Evolutionary conservation across 2,797 vertebrate genomes (phyloP), one percentile per base, ranked within the genome.

Genomic region (Danio tinwini): DNA sequence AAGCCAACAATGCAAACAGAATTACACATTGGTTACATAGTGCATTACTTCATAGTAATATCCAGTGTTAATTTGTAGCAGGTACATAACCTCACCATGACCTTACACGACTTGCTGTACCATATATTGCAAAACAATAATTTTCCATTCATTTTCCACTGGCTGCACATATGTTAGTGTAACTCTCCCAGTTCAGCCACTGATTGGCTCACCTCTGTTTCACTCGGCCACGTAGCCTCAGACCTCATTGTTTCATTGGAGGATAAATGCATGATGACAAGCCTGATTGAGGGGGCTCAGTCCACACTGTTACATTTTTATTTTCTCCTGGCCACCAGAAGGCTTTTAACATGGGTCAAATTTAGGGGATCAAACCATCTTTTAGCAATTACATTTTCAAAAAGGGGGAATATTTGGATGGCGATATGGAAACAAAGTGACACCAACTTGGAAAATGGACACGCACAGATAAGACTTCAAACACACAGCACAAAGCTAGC

Each of bases 321-420:
- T 81, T 45, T 21, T 17, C 55, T 61, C 76, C 77, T 88, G 87
- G 82, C 85, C 87, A 86, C 1, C 49, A 9, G 7, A 21, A 4
- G 5, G 59, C 78, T 61, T 77, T 75, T 40, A 67, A 52, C 45
- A 56, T 78, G 56, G 84, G 80, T 90, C 86, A 90, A 81, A 85
- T 85, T 81, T 81, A 82, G 84, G 82, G 73, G 76, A 87, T 47
- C 5, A 78, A 58, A 45, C 68, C 7, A 45, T 13, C 56, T 53
- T 64, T 49, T 71, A 55, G 62, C 44, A n/a, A 67, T 74, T n/a
- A 42, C 21, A 74, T 64, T 13, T 5, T 56, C 44, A 74, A 12
- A 6, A 58, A 17, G 37, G 12, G 2, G 52, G 78, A 37, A 81
- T 59, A 67, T 76, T 16, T 44, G 37, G 37, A 40, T 14, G 37